These are phyloP conservation scores for Ramazzottius varieornatus DNA, from an alignment of 2,888 invertebrate genomes.

Conservation along the genomic window DNA sequence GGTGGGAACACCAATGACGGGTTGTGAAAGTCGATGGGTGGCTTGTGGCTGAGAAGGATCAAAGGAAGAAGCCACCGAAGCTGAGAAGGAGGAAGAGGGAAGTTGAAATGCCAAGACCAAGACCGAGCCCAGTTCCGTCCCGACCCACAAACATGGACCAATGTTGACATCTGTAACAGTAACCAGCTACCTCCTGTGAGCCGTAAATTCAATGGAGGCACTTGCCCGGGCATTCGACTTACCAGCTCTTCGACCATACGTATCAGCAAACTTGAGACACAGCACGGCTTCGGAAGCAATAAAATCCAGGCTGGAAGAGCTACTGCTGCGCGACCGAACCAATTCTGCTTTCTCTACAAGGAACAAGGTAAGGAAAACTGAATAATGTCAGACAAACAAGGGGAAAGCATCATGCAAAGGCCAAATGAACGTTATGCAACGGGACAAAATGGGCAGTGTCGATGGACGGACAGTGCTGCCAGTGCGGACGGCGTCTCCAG, in stretches of 20 bases:
- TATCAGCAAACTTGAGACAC: constrained; percentile 81
- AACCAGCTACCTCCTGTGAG: constrained; percentile 1
- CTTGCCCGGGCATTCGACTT: constrained; percentile 15
- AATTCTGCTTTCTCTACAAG: constrained; percentile 72
- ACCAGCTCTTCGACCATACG: constrained; percentile 81
- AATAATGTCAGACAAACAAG: constrained; percentile 4
- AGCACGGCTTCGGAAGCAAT: constrained; percentile 82
- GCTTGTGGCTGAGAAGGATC: background rate
- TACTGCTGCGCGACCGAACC: constrained; percentile 81
- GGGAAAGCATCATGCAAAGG: too few relatives aligned
- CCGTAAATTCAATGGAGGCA: background rate
- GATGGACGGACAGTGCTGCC: too few relatives aligned
- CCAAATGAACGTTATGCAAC: too few relatives aligned
- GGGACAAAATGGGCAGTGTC: too few relatives aligned
- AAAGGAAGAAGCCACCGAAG: too few relatives aligned
- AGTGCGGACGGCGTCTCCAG: too few relatives aligned
- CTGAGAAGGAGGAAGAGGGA: constrained; percentile 16
- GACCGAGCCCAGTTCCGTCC: constrained; percentile 84
- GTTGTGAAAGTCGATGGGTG: background rate
- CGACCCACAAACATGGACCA: constrained; percentile 83
- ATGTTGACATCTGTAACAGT: constrained; percentile 44
- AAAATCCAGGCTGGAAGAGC: constrained; percentile 90
- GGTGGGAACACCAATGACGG: constrained; percentile 5
- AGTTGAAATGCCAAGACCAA: constrained; percentile 61
- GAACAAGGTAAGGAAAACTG: constrained; percentile 5